Conservation (phyloP, 2,113 vertebrate species). For the Paraplagusia blochii region DNA sequence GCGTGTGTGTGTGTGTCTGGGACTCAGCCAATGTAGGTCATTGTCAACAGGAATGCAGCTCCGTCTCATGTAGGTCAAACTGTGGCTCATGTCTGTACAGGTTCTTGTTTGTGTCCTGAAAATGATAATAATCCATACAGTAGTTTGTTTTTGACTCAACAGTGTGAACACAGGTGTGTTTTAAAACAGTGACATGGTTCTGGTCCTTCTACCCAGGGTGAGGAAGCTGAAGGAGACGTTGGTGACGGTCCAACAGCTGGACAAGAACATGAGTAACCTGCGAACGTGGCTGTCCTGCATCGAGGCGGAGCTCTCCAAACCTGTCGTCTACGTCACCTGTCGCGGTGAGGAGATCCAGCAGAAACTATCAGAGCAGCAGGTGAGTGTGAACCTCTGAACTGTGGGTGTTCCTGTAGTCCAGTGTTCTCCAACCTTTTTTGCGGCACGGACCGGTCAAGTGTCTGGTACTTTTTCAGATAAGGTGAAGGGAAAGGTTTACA, state of each 20-base stretch:
- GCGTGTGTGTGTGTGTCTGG: neutral
- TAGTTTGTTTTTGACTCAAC: neutral
- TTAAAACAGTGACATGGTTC: neutral
- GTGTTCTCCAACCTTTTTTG: too few species aligned
- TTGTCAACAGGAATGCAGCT: conserved; percentile 33
- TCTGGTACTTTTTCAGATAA: too few species aligned
- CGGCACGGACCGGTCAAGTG: too few species aligned
- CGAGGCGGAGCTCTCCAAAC: conserved; percentile 89
- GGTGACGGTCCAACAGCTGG: conserved; percentile 88
- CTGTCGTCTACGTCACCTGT: conserved; percentile 86
- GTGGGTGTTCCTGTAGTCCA: neutral
- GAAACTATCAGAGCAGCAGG: conserved; percentile 94
- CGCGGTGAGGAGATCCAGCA: conserved; percentile 92
- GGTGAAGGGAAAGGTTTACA: too few species aligned
- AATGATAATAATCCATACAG: neutral
- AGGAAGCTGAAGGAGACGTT: conserved; percentile 94
- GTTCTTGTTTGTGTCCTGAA: too few species aligned
- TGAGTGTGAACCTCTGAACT: conserved; percentile 40
- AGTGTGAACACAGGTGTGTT: too few species aligned
- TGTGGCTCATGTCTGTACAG: neutral
- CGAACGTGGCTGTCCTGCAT: conserved; percentile 89
- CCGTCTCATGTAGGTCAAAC: conserved; percentile 50
- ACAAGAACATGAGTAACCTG: conserved; percentile 95
- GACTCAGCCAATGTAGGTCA: conserved; percentile 38
- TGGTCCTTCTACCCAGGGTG: conserved; percentile 78